Evolutionary conservation across 2,113 vertebrate genomes (phyloP), one percentile per base, ranked within the genome.

Genomic region (Sterna hirundo): DNA sequence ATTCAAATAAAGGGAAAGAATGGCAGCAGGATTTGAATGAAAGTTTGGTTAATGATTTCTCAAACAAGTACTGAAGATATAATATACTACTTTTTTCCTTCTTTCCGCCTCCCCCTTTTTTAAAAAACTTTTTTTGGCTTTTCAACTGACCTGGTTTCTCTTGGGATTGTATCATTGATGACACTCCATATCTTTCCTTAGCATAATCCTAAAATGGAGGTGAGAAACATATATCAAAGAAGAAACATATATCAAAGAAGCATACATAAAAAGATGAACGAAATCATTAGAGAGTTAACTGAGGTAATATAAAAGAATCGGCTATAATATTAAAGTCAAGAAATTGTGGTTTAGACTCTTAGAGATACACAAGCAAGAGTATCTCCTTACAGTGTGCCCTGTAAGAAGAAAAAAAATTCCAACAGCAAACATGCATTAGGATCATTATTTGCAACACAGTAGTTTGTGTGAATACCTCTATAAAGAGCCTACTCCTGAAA

Each of bases 101-200:
- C 11, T 32, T 12, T 12, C 42, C 42, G 40, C 4, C n/a, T n/a
- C 13, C 15, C 2, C 6, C 1, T 9, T 32, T 38, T 44, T 57
- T 11, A 21, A 68, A 76, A 65, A 61, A 2, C 5, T 27, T 52
- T 16, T 51, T 79, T 61, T 27, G 19, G 3, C 4, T 32, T 95
- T 91, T 94, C 83, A 61, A 99, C 99, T 98, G 95, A 99, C 99
- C 99, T 98, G 99, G 98, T 98, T 99, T 99, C 86, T 99, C 98
- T 97, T 99, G 99, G 54, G 99, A 99, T 82, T 99, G 99, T 95
- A 99, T 98, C 99, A 99, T 98, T 71, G 98, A 97, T 62, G 98
- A 95, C 82, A 99, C 93, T 86, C 99, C 99, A 76, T 99, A 99
- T 92, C 98, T 98, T 96, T 99, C 99, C 97, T 99, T 99, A 87